Base-by-base conservation (phyloP, 2,888 invertebrate species). In the Vesta saturnalis region DNA sequence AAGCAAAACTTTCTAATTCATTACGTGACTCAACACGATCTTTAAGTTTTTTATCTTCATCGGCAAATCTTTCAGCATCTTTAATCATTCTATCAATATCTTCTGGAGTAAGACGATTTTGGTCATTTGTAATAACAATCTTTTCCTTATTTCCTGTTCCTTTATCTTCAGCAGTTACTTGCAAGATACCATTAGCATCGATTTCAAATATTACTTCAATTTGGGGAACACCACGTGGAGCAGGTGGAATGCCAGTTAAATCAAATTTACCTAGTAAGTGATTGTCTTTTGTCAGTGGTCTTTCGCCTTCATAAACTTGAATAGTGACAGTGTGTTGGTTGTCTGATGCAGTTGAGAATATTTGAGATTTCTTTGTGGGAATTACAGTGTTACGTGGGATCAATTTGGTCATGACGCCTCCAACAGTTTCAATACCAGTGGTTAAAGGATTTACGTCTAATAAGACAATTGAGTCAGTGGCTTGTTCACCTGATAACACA, bases 201-300 rank as follows among this genome's bases (percentile, higher is more conserved):
- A 96, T 96, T 85, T 96, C 96, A 79, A 96, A 96, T 0, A 95
- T 95, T 5, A 96, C 96, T 84, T 96, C 96, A 79, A 96, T 96
- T 83, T 96, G 96, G 49, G 96, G 96, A 69, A 96, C 95, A 71
- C 96, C 96, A 79, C 96, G 87, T 0, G 95, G n/a, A n/a, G n/a
- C n/a, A n/a, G n/a, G n/a, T n/a, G n/a, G n/a, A n/a, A n/a, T n/a
- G n/a, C n/a, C n/a, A 67, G 96, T 97, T 70, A 99, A 86, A 82
- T 99, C 99, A 85, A 99, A 99, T 85, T 98, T 99, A 72, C 99
- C 99, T 70, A 99, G 89, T 74, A 97, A 88, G 85, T 99, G 99
- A 86, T 99, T 99, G 86, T 99, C 99, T 86, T 99, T 99, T 74
- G 99, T 99, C 99, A 99, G 98, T 21, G 99, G 97, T 79, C 99